A percentile compares a stretch with the other conserved stretches of the same genome.
phyloP scores from a whole-genome alignment of 2,797 vertebrate genomes.

The Lophotriccus pileatus region DNA sequence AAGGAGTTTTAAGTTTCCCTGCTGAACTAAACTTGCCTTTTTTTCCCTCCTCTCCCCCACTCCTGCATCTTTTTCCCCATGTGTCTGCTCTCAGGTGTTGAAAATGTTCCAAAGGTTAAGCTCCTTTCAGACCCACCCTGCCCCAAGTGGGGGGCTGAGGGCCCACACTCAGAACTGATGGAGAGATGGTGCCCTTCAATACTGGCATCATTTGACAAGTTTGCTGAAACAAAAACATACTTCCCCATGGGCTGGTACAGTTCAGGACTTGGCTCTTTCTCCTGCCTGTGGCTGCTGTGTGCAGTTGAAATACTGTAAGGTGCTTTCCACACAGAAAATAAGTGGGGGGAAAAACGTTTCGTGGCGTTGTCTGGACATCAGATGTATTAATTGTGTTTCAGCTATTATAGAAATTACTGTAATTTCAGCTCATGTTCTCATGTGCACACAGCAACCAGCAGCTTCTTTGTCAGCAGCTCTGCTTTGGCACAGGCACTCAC shows the following conservation, averaged over 20 bases:
- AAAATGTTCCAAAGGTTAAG: not conserved
- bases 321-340: not conserved
- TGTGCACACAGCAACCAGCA: not conserved
- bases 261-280: not conserved
- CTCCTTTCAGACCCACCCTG: not conserved
- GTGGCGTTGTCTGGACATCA: not conserved
- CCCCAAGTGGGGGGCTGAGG: not conserved
- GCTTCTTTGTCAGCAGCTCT: not conserved
- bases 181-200: not conserved
- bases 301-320: not conserved
- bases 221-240: not conserved
- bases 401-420: not conserved
- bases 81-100: not conserved
- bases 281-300: not conserved
- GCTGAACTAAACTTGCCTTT: not conserved
- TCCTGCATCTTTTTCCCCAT: not conserved
- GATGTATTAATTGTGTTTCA: conserved; percentile 7
- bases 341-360: not conserved
- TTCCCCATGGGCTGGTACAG: not conserved
- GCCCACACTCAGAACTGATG: not conserved
- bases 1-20: not conserved
- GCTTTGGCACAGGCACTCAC: not conserved
- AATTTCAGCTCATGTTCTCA: not conserved
- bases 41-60: not conserved
- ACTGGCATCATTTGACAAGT: not conserved